These are phyloP conservation scores for Macaria notata DNA, from an alignment of 2,888 invertebrate species.

Conservation along the genomic window DNA sequence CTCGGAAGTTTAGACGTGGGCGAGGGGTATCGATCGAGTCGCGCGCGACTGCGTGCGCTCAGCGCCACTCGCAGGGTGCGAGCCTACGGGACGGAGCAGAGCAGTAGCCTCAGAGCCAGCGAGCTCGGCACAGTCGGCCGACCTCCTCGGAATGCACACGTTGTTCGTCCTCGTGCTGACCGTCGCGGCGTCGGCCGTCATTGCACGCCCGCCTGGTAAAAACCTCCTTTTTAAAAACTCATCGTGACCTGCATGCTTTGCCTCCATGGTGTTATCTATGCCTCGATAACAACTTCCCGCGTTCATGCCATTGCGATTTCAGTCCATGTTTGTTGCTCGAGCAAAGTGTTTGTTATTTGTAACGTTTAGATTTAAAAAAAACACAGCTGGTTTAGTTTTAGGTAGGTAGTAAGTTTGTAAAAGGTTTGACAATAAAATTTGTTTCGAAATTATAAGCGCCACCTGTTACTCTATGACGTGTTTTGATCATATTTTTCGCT, in stretches of 20 bases:
- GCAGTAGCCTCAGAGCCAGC: slow-evolving; percentile 19
- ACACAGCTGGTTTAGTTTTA: no score
- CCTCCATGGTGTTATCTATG: slow-evolving; percentile 28
- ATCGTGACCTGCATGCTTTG: slow-evolving; percentile 12
- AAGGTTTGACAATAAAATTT: no score
- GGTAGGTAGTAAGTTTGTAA: no score
- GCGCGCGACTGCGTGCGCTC: slow-evolving; percentile 55
- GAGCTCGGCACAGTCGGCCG: slow-evolving; percentile 38
- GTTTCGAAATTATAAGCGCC: background rate
- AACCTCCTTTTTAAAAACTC: slow-evolving; percentile 23
- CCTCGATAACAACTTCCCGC: slow-evolving; percentile 33
- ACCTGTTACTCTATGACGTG: background rate
- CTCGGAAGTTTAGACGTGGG: slow-evolving; percentile 64
- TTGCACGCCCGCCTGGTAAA: slow-evolving; percentile 61
- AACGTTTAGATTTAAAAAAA: background rate
- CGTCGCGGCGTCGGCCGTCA: slow-evolving; percentile 50
- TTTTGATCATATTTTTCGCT: background rate
- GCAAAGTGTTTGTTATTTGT: background rate
- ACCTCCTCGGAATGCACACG: slow-evolving; percentile 54
- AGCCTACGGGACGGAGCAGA: background rate
- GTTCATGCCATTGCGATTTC: slow-evolving; percentile 7
- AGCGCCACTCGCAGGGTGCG: background rate
- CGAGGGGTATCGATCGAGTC: slow-evolving; percentile 73
- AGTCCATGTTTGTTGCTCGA: background rate
- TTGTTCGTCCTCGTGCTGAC: slow-evolving; percentile 47